A percentile compares a stretch with the other conserved stretches of the same genome.
Evolutionary conservation across 2,888 invertebrate species (phyloP).

Genomic region (Plemyria rubiginata): DNA sequence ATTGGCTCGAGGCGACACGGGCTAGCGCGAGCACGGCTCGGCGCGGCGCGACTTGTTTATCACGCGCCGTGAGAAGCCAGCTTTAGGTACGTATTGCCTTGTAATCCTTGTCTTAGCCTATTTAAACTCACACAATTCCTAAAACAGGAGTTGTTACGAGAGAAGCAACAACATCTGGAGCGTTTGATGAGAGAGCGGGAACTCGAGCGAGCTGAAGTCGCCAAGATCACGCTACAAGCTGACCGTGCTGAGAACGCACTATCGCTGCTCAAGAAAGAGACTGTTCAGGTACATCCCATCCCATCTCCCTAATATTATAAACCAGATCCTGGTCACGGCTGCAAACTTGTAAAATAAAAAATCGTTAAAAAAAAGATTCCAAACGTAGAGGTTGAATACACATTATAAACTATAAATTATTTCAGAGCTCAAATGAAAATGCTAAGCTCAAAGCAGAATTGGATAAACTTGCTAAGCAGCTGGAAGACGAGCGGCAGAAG

Average conservation of each 20-base stretch:
- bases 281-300: constrained; percentile 82
- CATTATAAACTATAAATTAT: constrained; percentile 17
- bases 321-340: background rate
- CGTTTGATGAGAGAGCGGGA: constrained; percentile 96
- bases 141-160: constrained; percentile 92
- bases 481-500: constrained; percentile 92
- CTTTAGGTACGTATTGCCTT: background rate
- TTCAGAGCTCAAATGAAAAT: constrained; percentile 80
- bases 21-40: too few species aligned
- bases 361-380: too few species aligned
- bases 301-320: constrained; percentile 23
- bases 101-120: background rate
- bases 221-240: constrained; percentile 91
- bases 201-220: constrained; percentile 94
- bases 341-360: background rate
- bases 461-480: constrained; percentile 84
- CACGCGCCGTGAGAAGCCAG: too few species aligned
- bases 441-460: constrained; percentile 84
- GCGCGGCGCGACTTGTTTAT: too few species aligned
- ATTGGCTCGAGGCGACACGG: too few species aligned
- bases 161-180: constrained; percentile 97
- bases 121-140: background rate
- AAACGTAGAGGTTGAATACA: too few species aligned
- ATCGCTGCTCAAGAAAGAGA: constrained; percentile 85
- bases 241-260: constrained; percentile 90